Evolutionary conservation across 2,888 invertebrate genomes (phyloP).

Genomic region (Pseudanteris insignis): DNA sequence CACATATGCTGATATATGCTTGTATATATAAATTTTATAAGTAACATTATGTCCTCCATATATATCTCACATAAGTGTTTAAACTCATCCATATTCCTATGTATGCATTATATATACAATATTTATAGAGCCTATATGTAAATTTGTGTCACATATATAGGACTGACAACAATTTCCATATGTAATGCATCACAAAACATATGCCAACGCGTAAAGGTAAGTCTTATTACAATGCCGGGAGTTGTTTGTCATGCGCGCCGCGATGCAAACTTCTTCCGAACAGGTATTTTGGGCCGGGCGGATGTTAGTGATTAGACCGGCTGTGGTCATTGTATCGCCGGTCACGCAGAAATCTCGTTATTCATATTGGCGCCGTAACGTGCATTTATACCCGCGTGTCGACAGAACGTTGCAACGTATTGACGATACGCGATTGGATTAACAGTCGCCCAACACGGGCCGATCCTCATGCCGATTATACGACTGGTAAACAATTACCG

Average conservation of each 20-base stretch:
- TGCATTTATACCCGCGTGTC: constrained; percentile 27
- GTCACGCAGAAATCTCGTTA: constrained; percentile 37
- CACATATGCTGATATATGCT: no score
- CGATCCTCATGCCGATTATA: constrained; percentile 8
- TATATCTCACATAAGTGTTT: no score
- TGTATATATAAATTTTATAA: no score
- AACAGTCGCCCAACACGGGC: constrained; percentile 9
- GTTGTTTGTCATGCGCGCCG: constrained; percentile 40
- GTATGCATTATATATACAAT: no score
- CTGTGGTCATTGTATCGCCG: constrained; percentile 27
- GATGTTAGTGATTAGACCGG: constrained; percentile 33
- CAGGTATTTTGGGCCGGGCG: constrained; percentile 40
- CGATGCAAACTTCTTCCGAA: constrained; percentile 36
- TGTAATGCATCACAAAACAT: no score
- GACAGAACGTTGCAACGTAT: constrained; percentile 26
- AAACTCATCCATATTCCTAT: no score
- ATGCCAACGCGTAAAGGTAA: constrained; percentile 21
- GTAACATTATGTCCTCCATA: no score
- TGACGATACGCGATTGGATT: constrained; percentile 25
- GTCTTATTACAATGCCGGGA: constrained; percentile 21
- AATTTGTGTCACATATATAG: no score
- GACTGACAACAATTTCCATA: no score
- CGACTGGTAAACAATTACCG: constrained; percentile 4
- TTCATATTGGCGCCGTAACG: constrained; percentile 33
- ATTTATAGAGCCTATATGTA: no score